phyloP scores from a whole-genome alignment of 1,140 invertebrate genomes.

The Apis laboriosa region DNA sequence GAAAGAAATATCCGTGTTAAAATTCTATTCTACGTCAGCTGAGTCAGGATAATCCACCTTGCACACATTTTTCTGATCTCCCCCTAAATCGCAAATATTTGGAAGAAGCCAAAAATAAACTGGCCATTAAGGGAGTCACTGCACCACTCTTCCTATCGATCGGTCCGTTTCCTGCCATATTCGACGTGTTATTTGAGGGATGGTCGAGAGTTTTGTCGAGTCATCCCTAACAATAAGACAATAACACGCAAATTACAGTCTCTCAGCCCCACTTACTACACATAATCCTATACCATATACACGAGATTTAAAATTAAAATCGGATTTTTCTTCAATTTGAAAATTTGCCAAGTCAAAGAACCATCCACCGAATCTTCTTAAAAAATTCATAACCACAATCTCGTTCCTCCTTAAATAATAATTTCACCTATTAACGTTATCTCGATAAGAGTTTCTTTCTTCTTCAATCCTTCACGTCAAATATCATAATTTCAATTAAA shows the following conservation, averaged over 20 bases:
- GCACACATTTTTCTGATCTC: neutral
- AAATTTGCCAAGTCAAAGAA: too few relatives aligned
- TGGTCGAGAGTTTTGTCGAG: neutral
- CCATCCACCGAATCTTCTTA: too few relatives aligned
- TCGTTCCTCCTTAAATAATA: too few relatives aligned
- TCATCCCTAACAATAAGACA: neutral
- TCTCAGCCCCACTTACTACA: neutral
- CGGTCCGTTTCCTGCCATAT: neutral
- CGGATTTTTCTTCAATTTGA: neutral
- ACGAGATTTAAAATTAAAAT: neutral
- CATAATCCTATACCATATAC: neutral
- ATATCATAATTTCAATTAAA: too few relatives aligned
- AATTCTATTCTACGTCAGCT: neutral
- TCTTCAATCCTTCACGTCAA: too few relatives aligned
- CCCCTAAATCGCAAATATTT: neutral
- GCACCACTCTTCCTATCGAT: conserved; percentile 19
- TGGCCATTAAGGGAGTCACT: neutral
- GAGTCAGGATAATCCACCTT: conserved; percentile 13
- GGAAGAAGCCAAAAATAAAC: conserved; percentile 24
- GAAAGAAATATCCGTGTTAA: neutral
- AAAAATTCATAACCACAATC: too few relatives aligned
- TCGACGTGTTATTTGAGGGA: conserved; percentile 1
- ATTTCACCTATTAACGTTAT: too few relatives aligned
- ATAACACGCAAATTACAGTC: neutral
- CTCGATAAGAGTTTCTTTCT: too few relatives aligned